These are phyloP conservation scores for Sebastes fasciatus DNA, from an alignment of 2,113 vertebrate species.

Conservation along the genomic window DNA sequence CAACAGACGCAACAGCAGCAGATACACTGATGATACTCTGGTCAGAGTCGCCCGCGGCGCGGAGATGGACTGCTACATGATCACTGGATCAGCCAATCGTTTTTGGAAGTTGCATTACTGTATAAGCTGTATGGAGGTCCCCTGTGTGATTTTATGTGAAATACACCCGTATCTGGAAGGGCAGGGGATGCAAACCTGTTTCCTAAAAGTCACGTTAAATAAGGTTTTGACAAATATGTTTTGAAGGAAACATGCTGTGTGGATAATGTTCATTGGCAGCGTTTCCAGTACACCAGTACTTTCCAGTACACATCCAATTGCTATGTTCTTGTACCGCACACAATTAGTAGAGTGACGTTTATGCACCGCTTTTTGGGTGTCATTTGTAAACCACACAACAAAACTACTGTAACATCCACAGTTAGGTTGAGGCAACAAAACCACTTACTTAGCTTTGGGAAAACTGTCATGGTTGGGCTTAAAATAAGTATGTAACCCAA, in stretches of 20 bases:
- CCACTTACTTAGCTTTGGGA: no score
- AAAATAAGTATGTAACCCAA: no score
- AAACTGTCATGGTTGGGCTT: no score
- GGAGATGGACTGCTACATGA: conserved; percentile 4
- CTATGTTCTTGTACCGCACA: neutral
- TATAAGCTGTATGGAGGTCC: neutral
- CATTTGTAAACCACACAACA: no score
- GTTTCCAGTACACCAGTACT: no score
- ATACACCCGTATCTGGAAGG: neutral
- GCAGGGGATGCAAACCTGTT: neutral
- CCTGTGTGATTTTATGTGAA: neutral
- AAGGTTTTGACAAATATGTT: neutral
- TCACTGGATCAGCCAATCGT: neutral
- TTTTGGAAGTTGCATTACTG: neutral
- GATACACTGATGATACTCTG: conserved; percentile 51
- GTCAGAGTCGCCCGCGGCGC: neutral
- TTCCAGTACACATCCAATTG: no score
- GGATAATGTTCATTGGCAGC: neutral
- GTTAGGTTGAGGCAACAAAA: no score
- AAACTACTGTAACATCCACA: no score
- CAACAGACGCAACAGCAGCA: conserved; percentile 46
- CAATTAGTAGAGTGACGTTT: neutral
- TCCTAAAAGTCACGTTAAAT: neutral
- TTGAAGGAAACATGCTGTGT: neutral
- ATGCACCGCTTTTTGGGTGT: no score